Evolutionary conservation across 2,797 vertebrate species (phyloP), one percentile per base, ranked within the genome.

Genomic region (Cyclopterus lumpus): DNA sequence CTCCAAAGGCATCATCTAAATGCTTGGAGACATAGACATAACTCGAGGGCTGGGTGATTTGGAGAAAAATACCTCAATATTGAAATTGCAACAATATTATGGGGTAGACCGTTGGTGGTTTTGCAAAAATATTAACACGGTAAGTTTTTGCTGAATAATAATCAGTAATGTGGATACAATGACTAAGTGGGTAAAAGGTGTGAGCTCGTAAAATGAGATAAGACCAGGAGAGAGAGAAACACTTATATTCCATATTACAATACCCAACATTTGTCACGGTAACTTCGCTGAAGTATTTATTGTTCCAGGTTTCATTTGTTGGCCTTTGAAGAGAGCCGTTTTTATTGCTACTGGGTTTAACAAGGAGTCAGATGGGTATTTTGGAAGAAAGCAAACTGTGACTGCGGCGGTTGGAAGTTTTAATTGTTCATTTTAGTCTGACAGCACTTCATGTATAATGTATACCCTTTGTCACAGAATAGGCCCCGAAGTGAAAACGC

Each of bases 361-460:
- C 22, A 34, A 22, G 38, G 24, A 65, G 36, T 67, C 11, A 62
- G 36, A 67, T 26, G 0, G 5, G 18, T 58, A 34, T 75, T 67
- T 69, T 44, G 18, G 51, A 70, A 64, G 38, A 28, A 62, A 77
- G 74, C 32, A 57, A 79, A 67, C 55, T 26, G 49, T 55, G 46
- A 85, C 20, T 72, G 12, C 18, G 71, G 68, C 32, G n/a, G 8
- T 63, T 53, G 32, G 46, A 72, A 71, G 51, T 68, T 77, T 83
- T 88, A 77, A 88, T 87, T 83, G 79, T 82, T 78, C 49, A 54
- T 87, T 82, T 82, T 64, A 77, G 71, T 79, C 36, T 67, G 82
- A 72, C 61, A 80, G 14, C 40, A 55, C 51, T 79, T 85, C 73
- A 89, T 91, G 85, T 91, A 80, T 90, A 88, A 91, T 89, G 71